Evolutionary conservation across 2,888 invertebrate species (phyloP).

Genomic region (Euzophera pinguis): DNA sequence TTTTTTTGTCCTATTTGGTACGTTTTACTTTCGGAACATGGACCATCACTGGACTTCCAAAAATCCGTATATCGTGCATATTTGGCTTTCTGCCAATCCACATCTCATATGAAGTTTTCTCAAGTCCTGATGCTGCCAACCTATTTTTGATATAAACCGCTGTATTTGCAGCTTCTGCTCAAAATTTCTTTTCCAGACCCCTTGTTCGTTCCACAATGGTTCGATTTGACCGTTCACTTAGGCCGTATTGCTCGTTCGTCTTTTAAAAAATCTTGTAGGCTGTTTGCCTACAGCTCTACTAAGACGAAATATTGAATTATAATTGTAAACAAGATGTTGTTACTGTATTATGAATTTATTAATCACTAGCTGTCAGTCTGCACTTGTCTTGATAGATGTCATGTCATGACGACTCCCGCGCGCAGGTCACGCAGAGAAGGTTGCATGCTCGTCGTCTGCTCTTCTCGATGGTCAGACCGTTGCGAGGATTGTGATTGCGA

Average conservation of each 20-base stretch:
- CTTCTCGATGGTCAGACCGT: too few species aligned
- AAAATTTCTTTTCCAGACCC: not conserved
- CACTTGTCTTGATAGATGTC: too few species aligned
- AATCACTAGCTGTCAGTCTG: too few species aligned
- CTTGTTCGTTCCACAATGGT: not conserved
- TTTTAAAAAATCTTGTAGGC: not conserved
- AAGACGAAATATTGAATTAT: too few species aligned
- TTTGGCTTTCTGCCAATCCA: conserved; percentile 12
- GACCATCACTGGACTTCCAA: conserved; percentile 40
- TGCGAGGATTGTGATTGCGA: not conserved
- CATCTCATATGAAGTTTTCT: conserved; percentile 8
- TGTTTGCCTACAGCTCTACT: too few species aligned
- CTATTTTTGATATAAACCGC: conserved; percentile 5
- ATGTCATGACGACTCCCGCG: too few species aligned
- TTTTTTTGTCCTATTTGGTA: conserved; percentile 36
- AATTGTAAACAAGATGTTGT: too few species aligned
- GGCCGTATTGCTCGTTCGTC: not conserved
- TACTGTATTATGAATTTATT: too few species aligned
- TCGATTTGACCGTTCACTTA: not conserved
- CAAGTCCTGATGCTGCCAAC: not conserved
- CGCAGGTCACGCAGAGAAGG: too few species aligned
- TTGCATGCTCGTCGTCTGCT: too few species aligned
- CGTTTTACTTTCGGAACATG: conserved; percentile 41
- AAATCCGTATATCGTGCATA: conserved; percentile 33
- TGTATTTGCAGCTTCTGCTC: not conserved